Evolutionary conservation across 2,888 invertebrate species (phyloP).

Genomic region (Pimpla rufipes): DNA sequence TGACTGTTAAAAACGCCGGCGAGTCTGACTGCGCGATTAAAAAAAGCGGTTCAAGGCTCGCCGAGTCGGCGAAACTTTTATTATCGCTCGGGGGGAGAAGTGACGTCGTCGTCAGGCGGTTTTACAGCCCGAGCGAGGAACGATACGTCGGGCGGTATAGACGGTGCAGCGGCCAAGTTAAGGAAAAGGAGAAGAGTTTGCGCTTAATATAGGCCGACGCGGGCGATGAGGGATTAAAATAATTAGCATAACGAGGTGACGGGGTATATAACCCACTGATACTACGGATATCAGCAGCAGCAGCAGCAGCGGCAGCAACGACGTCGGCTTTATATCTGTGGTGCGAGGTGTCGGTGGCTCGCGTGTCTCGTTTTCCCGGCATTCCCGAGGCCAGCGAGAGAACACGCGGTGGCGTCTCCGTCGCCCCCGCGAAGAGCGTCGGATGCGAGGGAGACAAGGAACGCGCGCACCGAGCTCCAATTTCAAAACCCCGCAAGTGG

Average conservation of each 20-base stretch:
- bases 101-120: slow-evolving; percentile 49
- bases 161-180: neutral
- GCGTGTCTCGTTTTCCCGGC: slow-evolving; percentile 52
- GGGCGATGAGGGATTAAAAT: slow-evolving; percentile 78
- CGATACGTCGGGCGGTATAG: slow-evolving; percentile 20
- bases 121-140: slow-evolving; percentile 39
- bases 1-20: neutral
- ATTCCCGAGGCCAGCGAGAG: slow-evolving; percentile 46
- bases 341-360: slow-evolving; percentile 51
- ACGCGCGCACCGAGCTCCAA: slow-evolving; percentile 74
- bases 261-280: slow-evolving; percentile 57
- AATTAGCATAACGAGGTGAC: slow-evolving; percentile 84
- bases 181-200: slow-evolving; percentile 57
- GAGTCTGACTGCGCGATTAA: neutral
- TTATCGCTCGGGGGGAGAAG: slow-evolving; percentile 67
- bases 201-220: slow-evolving; percentile 73
- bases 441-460: neutral
- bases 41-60: slow-evolving; percentile 71
- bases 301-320: neutral
- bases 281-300: neutral
- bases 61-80: slow-evolving; percentile 75
- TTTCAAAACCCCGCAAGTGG: slow-evolving; percentile 79
- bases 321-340: neutral
- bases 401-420: slow-evolving; percentile 25
- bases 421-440: slow-evolving; percentile 29